Percentiles rank a stretch among this genome's conserved stretches.
Evolutionary conservation across 2,797 vertebrate species (phyloP).

Genomic region (Eidolon dupreanum): DNA sequence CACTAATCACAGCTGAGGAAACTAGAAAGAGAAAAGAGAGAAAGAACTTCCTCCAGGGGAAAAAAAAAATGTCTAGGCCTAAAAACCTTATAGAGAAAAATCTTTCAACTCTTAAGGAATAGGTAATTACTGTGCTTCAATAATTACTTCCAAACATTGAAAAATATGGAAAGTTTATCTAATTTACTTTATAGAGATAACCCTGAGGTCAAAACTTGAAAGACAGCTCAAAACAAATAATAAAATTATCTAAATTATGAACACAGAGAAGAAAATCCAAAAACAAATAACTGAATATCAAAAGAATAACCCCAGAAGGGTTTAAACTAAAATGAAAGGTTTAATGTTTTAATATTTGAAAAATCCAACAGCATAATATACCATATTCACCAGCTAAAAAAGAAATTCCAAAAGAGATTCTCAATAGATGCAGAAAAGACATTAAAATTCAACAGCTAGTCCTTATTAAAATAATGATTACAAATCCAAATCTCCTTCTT

Average conservation of each 20-base stretch:
- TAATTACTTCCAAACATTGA: slow-evolving; percentile 39
- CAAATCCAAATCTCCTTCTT: slow-evolving; percentile 28
- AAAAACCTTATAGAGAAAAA: background rate
- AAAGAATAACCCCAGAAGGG: background rate
- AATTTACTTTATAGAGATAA: slow-evolving; percentile 33
- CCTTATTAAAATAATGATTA: slow-evolving; percentile 26
- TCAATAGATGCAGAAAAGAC: background rate
- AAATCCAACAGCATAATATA: background rate
- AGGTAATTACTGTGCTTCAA: background rate
- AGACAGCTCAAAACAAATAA: background rate
- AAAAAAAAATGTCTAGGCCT: background rate
- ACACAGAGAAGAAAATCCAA: slow-evolving; percentile 36
- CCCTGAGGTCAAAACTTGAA: background rate
- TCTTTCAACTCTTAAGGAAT: background rate
- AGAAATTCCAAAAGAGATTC: background rate
- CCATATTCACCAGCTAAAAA: background rate
- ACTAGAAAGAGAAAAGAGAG: background rate
- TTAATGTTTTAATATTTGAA: slow-evolving; percentile 50
- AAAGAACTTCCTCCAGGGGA: background rate
- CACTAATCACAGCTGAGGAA: background rate
- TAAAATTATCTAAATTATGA: background rate
- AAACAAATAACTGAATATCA: slow-evolving; percentile 3
- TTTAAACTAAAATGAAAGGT: background rate
- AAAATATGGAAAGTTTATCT: slow-evolving; percentile 13
- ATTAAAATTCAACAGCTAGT: background rate